A percentile compares a stretch with the other conserved stretches of the same genome.
These are phyloP conservation scores for Pseudomyrmex concolor DNA, from an alignment of 1,140 invertebrate species.

Conservation along the genomic window DNA sequence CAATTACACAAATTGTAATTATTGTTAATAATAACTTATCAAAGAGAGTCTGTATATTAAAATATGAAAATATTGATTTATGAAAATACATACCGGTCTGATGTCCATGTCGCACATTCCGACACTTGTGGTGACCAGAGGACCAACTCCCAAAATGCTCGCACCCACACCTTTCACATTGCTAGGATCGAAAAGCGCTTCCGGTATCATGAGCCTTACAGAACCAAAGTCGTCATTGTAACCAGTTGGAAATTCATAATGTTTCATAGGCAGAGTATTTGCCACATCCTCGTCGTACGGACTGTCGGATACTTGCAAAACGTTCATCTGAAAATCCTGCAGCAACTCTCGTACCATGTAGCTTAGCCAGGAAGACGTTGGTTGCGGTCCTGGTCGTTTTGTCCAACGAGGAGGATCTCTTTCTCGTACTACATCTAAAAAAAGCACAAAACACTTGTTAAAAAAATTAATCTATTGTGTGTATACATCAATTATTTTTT, in stretches of 20 bases:
- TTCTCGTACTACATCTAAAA: conserved; percentile 92
- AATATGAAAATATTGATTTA: conserved; percentile 59
- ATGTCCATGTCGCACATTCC: conserved; percentile 98
- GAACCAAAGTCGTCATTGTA: conserved; percentile 96
- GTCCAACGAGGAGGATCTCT: conserved; percentile 93
- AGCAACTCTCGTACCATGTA: conserved; percentile 94
- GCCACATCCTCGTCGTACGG: conserved; percentile 93
- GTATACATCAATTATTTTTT: background rate
- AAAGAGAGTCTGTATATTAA: background rate
- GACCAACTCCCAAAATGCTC: conserved; percentile 89
- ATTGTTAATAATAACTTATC: too few relatives aligned
- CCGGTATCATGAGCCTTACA: conserved; percentile 95
- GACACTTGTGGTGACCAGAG: conserved; percentile 93
- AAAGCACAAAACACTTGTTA: background rate
- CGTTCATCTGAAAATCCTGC: conserved; percentile 93
- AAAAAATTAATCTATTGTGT: too few relatives aligned
- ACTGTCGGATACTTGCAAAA: conserved; percentile 93
- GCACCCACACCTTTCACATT: conserved; percentile 84
- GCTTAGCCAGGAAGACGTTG: conserved; percentile 94
- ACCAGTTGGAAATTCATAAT: conserved; percentile 97
- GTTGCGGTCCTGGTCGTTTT: conserved; percentile 91
- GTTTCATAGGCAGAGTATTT: conserved; percentile 92
- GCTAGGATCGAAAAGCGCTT: conserved; percentile 94
- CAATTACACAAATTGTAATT: too few relatives aligned
- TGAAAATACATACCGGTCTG: conserved; percentile 89